Evolutionary conservation across 2,113 vertebrate genomes (phyloP).

Genomic region (Menura novaehollandiae): DNA sequence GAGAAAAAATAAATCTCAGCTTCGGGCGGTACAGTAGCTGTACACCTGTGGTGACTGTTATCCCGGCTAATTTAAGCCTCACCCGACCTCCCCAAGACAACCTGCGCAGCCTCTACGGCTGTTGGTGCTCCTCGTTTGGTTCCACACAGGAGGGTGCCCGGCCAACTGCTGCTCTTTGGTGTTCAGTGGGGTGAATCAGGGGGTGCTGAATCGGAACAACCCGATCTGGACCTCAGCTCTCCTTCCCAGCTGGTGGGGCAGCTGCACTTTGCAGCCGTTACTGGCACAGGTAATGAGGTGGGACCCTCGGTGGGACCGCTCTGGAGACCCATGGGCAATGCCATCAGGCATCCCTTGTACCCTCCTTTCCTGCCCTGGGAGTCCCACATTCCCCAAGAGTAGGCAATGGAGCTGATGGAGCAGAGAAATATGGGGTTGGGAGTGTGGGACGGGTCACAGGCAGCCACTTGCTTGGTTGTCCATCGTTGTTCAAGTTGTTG

Average conservation of each 20-base stretch:
- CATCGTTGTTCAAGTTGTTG: background rate
- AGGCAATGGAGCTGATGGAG: background rate
- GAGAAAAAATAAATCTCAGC: background rate
- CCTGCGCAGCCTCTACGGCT: background rate
- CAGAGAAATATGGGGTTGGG: background rate
- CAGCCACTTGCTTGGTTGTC: background rate
- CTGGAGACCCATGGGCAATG: rapidly evolving
- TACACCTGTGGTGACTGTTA: background rate
- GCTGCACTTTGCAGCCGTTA: background rate
- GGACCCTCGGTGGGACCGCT: rapidly evolving
- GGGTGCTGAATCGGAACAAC: background rate
- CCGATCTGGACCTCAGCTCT: background rate
- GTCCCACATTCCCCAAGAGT: rapidly evolving
- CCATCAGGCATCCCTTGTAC: rapidly evolving
- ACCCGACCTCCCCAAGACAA: background rate
- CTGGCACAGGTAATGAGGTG: background rate
- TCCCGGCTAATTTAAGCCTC: background rate
- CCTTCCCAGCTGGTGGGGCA: background rate
- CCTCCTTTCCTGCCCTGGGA: background rate
- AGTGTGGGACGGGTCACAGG: too few relatives aligned
- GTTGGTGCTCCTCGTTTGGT: background rate
- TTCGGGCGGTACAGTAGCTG: background rate
- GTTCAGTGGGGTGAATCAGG: background rate
- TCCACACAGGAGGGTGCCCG: background rate
- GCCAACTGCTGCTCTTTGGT: background rate